Percentiles rank a stretch among this genome's conserved stretches.
Conservation (phyloP, 2,888 invertebrate species). For the Eupithecia centaureata region DNA sequence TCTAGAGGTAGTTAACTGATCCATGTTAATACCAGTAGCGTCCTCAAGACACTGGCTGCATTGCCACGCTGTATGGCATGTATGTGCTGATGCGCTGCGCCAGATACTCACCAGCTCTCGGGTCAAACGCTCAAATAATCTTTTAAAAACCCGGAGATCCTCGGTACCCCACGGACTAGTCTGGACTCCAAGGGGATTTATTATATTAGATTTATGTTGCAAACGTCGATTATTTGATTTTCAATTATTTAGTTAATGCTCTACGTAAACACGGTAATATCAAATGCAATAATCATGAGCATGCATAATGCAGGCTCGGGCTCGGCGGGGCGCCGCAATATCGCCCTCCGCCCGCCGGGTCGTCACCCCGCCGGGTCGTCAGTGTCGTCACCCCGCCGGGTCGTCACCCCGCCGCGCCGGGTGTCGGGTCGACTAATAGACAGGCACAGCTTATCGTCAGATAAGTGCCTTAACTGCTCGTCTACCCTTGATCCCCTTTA, state of each 20-base stretch:
- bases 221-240: background rate
- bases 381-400: background rate
- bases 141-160: no score
- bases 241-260: background rate
- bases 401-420: background rate
- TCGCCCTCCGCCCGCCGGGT: conserved; percentile 19
- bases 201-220: background rate
- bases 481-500: background rate
- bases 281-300: conserved; percentile 35
- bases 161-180: no score
- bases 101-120: no score
- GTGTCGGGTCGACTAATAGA: background rate
- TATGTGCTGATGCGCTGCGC: no score
- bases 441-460: conserved; percentile 1
- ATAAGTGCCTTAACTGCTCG: background rate
- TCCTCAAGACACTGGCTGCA: no score
- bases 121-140: no score
- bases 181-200: no score
- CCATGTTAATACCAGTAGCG: no score
- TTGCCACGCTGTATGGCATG: no score
- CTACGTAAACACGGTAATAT: conserved; percentile 6
- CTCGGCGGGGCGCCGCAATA: conserved; percentile 54
- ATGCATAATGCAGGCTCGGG: conserved; percentile 67
- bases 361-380: background rate
- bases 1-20: no score